Evolutionary conservation across 2,113 vertebrate species (phyloP), one percentile per base, ranked within the genome.

Genomic region (Brienomyrus longianalis): DNA sequence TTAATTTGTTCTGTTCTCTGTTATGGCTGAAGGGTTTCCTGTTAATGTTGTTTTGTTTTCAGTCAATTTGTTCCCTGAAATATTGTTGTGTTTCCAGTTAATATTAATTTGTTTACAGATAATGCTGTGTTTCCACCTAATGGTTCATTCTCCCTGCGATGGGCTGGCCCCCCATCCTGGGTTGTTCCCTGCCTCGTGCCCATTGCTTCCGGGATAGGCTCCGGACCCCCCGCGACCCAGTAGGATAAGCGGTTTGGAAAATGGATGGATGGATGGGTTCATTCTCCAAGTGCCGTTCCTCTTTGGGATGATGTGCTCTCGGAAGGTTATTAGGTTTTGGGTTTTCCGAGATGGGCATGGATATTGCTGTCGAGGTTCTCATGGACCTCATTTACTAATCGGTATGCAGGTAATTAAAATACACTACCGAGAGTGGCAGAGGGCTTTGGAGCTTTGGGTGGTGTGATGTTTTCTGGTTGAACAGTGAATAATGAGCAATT

Each of bases 31-130:
- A 43, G 74, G 43, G 74, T 43, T 80, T 19, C 35, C 15, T 43
- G 35, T 80, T 80, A 80, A 80, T 43, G 74, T 17, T 80, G 31
- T 80, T 80, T 80, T 80, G 74, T 80, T 80, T 80, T 80, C 74
- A 43, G 31, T 80, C 35, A 80, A 80, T 80, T 80, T 80, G 74
- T 80, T 77, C 6, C 43, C 35, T 80, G 74, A 80, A 80, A 80
- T 80, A 80, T 80, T 43, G 31, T 39, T n/a, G 35, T 39, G 31
- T 80, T 80, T 80, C 74, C 35, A 80, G 35, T 80, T 80, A 80
- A 80, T 43, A 80, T 80, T 80, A 80, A 80, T 80, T 80, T 80
- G 31, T 43, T 80, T 80, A 35, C 74, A 43, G 74, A 19, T 80
- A 43, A 80, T 80, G 70, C 39, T 39, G 66, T 70, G 74, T 80